phyloP scores from a whole-genome alignment of 1,140 invertebrate species.

The Panagrolaimus sp. region DNA sequence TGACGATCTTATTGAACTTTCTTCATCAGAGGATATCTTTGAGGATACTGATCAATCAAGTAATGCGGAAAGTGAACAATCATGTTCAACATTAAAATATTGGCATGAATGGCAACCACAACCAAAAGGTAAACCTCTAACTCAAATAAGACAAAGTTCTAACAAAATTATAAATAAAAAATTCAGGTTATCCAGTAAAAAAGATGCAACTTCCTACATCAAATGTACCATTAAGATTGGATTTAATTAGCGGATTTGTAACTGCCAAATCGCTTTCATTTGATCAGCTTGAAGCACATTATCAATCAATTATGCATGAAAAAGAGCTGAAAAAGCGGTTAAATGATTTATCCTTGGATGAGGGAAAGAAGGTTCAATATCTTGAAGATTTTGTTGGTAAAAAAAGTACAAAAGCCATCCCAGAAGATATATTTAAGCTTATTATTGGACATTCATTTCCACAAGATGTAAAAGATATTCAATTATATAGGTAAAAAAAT shows the following conservation, averaged over 20 bases:
- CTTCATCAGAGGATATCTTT: conserved; percentile 4
- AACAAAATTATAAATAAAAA: neutral
- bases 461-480: conserved; percentile 94
- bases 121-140: neutral
- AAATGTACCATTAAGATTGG: neutral
- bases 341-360: neutral
- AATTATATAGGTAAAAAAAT: conserved; percentile 68
- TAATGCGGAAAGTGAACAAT: conserved; percentile 9
- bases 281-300: neutral
- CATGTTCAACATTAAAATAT: neutral
- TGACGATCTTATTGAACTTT: conserved; percentile 1
- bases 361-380: neutral
- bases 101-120: neutral
- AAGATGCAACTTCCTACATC: neutral
- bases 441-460: conserved; percentile 99
- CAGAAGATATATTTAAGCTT: conserved; percentile 87
- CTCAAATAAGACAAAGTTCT: neutral
- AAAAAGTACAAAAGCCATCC: conserved; percentile 66
- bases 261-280: conserved; percentile 1
- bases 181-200: neutral
- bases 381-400: neutral
- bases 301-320: conserved; percentile 1
- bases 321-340: neutral
- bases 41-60: conserved; percentile 9
- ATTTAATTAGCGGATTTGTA: neutral